Evolutionary conservation across 2,888 invertebrate genomes (phyloP).

Genomic region (Strigamia maritima): DNA sequence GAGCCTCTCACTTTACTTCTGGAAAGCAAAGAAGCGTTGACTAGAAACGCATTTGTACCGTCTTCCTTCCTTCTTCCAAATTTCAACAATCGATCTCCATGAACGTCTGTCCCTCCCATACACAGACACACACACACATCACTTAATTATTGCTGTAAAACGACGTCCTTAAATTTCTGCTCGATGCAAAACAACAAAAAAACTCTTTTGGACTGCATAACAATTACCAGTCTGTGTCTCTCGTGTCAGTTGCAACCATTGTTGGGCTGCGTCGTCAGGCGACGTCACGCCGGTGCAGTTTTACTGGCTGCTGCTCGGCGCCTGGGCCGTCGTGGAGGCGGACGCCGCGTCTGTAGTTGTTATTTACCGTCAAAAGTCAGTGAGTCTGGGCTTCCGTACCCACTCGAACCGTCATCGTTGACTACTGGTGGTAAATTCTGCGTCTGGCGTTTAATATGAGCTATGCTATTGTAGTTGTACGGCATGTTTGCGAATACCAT

Average conservation of each 20-base stretch:
- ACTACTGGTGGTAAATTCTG: constrained; percentile 46
- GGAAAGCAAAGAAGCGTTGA: background rate
- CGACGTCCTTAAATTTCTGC: background rate
- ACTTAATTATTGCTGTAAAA: constrained; percentile 24
- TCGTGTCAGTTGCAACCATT: background rate
- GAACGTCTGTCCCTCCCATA: background rate
- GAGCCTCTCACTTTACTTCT: background rate
- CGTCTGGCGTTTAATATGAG: constrained; percentile 64
- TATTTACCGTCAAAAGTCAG: constrained; percentile 58
- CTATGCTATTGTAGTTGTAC: constrained; percentile 77
- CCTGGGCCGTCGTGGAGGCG: constrained; percentile 27
- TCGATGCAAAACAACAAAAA: background rate
- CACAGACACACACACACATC: background rate
- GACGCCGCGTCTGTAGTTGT: constrained; percentile 22
- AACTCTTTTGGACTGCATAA: background rate
- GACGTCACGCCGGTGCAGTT: constrained; percentile 17
- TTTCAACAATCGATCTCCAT: background rate
- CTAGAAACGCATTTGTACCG: constrained; percentile 16
- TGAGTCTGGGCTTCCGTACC: constrained; percentile 74
- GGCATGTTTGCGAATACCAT: constrained; percentile 87
- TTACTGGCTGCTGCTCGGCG: constrained; percentile 26
- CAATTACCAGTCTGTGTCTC: background rate
- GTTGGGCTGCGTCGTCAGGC: background rate
- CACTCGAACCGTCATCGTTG: constrained; percentile 69
- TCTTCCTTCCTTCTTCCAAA: background rate